A percentile compares a stretch with the other conserved stretches of the same genome.
Evolutionary conservation across 2,888 invertebrate genomes (phyloP).

Genomic region (Boloria selene): DNA sequence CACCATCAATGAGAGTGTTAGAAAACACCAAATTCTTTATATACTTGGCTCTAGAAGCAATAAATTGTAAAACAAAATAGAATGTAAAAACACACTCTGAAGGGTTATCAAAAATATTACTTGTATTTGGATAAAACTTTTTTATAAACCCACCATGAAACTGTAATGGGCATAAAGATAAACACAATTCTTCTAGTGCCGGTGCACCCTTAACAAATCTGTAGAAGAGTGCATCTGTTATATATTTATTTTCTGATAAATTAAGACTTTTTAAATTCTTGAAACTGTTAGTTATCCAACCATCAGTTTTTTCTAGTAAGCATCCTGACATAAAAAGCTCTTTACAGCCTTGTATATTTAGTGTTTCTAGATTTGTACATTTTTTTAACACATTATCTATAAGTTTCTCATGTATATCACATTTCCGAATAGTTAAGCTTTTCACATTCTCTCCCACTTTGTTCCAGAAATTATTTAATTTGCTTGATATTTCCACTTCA

Average conservation of each 20-base stretch:
- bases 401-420: conserved; percentile 85
- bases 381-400: conserved; percentile 82
- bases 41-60: conserved; percentile 75
- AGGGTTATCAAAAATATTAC: conserved; percentile 65
- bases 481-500: conserved; percentile 80
- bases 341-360: conserved; percentile 85
- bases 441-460: conserved; percentile 81
- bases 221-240: conserved; percentile 88
- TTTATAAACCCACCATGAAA: conserved; percentile 86
- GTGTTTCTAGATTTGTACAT: conserved; percentile 79
- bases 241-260: conserved; percentile 85
- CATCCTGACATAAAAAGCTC: conserved; percentile 89
- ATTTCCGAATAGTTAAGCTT: conserved; percentile 80
- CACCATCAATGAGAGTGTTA: conserved; percentile 85
- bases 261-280: conserved; percentile 82
- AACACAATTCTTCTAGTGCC: conserved; percentile 82
- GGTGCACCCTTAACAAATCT: conserved; percentile 84
- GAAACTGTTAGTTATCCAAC: conserved; percentile 69
- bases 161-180: conserved; percentile 86
- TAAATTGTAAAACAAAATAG: conserved; percentile 83
- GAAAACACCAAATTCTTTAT: conserved; percentile 85
- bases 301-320: conserved; percentile 83
- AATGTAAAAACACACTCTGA: conserved; percentile 89
- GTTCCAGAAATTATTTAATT: conserved; percentile 80
- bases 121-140: conserved; percentile 84